Evolutionary conservation across 2,113 vertebrate genomes (phyloP).

Genomic region (Pterocles gutturalis): DNA sequence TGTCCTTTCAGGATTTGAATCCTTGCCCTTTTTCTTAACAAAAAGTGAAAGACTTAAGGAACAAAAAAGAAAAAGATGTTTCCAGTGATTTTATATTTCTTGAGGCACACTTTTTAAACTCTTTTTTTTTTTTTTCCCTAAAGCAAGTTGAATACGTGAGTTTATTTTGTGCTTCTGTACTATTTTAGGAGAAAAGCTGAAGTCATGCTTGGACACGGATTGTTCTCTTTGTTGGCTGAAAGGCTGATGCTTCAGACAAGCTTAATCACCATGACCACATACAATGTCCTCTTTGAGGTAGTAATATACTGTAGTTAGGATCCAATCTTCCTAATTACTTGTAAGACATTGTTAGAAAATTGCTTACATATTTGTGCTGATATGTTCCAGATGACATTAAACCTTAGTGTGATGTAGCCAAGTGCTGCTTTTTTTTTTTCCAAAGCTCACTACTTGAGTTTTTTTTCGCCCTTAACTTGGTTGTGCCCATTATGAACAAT

Average conservation of each 20-base stretch:
- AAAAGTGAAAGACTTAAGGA: background rate
- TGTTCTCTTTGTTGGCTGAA: constrained; percentile 94
- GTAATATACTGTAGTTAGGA: constrained; percentile 38
- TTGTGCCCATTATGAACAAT: constrained; percentile 18
- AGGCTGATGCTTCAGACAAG: constrained; percentile 92
- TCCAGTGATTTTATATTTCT: background rate
- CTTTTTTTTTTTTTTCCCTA: background rate
- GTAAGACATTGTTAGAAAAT: constrained; percentile 49
- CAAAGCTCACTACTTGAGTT: background rate
- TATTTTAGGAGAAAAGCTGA: constrained; percentile 93
- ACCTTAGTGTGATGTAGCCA: background rate
- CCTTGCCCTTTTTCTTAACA: background rate
- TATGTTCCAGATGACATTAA: constrained; percentile 48
- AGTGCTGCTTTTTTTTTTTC: background rate
- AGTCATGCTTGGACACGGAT: constrained; percentile 94
- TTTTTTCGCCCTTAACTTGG: background rate
- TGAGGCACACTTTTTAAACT: background rate
- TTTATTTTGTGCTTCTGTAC: constrained; percentile 38
- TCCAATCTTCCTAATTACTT: constrained; percentile 61
- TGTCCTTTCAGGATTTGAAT: background rate
- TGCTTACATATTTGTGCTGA: constrained; percentile 44
- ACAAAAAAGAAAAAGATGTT: background rate
- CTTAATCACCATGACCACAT: constrained; percentile 93
- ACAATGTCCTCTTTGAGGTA: constrained; percentile 98
- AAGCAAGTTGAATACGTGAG: background rate